Conservation (phyloP, 2,888 invertebrate genomes). For the Parochlus steinenii region DNA sequence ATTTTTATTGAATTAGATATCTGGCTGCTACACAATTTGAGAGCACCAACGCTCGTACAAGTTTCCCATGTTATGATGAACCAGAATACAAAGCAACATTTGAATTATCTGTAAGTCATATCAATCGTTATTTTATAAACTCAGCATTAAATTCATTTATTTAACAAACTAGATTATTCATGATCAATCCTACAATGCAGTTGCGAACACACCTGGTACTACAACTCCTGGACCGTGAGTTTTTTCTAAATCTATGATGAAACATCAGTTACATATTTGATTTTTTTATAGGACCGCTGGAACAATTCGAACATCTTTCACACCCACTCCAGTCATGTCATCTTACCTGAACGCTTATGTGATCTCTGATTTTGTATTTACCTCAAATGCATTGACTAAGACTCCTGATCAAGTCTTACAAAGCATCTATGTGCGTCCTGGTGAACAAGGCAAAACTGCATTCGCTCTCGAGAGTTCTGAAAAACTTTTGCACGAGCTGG, state of each 20-base stretch:
- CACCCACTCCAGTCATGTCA: constrained; percentile 2
- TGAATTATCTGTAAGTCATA: constrained; percentile 32
- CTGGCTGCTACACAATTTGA: constrained; percentile 43
- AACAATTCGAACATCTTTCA: no score
- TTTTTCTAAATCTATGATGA: not conserved
- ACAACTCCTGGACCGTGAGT: constrained; percentile 1
- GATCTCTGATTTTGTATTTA: constrained; percentile 3
- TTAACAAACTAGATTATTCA: constrained; percentile 3
- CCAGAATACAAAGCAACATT: constrained; percentile 45
- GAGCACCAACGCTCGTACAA: constrained; percentile 39
- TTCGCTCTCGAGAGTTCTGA: constrained; percentile 3
- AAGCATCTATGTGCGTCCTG: constrained; percentile 7
- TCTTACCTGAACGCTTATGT: constrained; percentile 5
- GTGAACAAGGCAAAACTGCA: not conserved
- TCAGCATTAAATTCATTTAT: no score
- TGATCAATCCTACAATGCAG: not conserved
- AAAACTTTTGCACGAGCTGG: constrained; percentile 1
- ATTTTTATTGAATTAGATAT: constrained; percentile 30
- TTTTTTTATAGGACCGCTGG: constrained; percentile 4
- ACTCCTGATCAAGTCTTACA: no score
- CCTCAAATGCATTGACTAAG: not conserved
- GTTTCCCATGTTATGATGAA: constrained; percentile 55
- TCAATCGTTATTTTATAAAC: no score
- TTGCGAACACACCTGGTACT: constrained; percentile 1
- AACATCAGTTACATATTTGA: not conserved